These are phyloP conservation scores for Temnothorax curvispinosus DNA, from an alignment of 1,140 invertebrate species.

Conservation along the genomic window DNA sequence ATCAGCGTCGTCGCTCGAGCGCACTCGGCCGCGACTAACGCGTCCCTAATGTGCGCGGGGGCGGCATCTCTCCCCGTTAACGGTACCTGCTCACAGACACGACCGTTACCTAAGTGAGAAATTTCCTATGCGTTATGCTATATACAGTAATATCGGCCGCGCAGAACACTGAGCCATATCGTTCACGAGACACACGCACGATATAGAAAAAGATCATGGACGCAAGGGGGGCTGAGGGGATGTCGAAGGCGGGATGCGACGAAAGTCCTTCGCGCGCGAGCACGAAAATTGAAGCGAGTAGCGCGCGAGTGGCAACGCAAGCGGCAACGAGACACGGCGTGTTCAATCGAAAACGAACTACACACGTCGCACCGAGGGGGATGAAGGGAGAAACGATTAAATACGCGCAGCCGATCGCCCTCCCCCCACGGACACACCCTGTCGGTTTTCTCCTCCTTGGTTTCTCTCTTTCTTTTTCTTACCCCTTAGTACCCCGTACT, in stretches of 20 bases:
- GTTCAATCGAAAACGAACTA: slow-evolving; percentile 37
- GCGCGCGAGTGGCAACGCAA: slow-evolving; percentile 37
- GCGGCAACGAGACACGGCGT: slow-evolving; percentile 13
- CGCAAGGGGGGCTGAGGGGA: not conserved
- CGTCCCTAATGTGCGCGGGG: not conserved
- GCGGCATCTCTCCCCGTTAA: not conserved
- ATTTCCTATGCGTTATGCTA: not conserved
- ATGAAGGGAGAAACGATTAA: slow-evolving; percentile 29
- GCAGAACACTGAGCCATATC: not conserved
- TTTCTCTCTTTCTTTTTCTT: not conserved
- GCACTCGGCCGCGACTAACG: slow-evolving; percentile 24
- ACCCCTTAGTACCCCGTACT: slow-evolving; percentile 76
- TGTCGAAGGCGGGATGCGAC: too few relatives aligned
- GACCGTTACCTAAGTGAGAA: not conserved
- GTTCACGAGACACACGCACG: slow-evolving; percentile 24
- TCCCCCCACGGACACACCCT: slow-evolving; percentile 22
- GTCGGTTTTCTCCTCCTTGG: slow-evolving; percentile 51
- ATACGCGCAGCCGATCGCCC: slow-evolving; percentile 46
- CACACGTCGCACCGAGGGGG: slow-evolving; percentile 7
- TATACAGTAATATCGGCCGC: not conserved
- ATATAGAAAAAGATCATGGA: slow-evolving; percentile 20
- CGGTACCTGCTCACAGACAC: not conserved
- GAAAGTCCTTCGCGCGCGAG: not conserved
- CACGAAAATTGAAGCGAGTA: slow-evolving; percentile 20
- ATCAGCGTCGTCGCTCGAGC: slow-evolving; percentile 40